Percentiles rank a stretch among this genome's conserved stretches.
phyloP scores from a whole-genome alignment of 2,797 vertebrate genomes.

The Scleropages formosus region DNA sequence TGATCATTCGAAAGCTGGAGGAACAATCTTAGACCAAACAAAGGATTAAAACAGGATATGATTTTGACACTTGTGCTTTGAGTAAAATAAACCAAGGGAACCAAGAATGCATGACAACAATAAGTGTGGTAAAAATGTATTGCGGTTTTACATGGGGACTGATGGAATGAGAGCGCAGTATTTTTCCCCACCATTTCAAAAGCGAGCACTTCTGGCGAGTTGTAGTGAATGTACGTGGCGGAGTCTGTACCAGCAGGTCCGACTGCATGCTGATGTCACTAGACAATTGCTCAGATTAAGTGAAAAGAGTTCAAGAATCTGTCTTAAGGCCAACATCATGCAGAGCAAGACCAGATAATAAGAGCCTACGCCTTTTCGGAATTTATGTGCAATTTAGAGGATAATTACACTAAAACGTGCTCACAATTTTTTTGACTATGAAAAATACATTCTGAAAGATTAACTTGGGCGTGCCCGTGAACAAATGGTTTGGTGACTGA shows the following conservation, averaged over 20 bases:
- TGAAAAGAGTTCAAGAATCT: conserved; percentile 14
- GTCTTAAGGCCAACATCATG: conserved; percentile 7
- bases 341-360: conserved; percentile 2
- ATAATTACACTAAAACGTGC: conserved; percentile 18
- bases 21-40: no score
- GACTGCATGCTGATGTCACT: conserved; percentile 58
- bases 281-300: conserved; percentile 38
- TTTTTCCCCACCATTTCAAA: neutral
- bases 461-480: conserved; percentile 7
- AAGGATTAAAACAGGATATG: no score
- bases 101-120: no score
- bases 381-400: conserved; percentile 21
- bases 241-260: conserved; percentile 61
- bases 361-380: conserved; percentile 27
- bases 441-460: conserved; percentile 5
- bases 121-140: no score
- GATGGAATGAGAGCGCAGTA: neutral
- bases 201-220: neutral
- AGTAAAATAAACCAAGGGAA: no score
- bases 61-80: no score
- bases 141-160: neutral
- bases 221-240: neutral
- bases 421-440: neutral
- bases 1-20: no score
- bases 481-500: neutral